Percentiles rank a stretch among this genome's conserved stretches.
Evolutionary conservation across 2,797 vertebrate genomes (phyloP).

Genomic region (Crax fasciolata): DNA sequence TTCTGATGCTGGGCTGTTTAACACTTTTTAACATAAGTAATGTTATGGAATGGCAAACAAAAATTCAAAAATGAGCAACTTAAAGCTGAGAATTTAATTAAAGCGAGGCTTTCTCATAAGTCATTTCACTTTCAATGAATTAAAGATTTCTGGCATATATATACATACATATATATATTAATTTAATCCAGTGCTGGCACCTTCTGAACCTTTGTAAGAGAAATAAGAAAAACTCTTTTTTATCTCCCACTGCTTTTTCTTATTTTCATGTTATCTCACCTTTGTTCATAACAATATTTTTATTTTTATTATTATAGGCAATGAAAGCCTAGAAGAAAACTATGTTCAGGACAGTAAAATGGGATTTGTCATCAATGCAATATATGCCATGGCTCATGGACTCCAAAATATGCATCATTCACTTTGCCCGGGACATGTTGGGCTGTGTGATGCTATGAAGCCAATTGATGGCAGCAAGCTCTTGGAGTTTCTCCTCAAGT

Average conservation of each 20-base stretch:
- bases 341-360: conserved; percentile 99
- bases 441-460: conserved; percentile 96
- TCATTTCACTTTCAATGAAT: neutral
- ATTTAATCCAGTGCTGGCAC: neutral
- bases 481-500: conserved; percentile 95
- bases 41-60: neutral
- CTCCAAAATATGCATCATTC: conserved; percentile 95
- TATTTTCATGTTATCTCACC: neutral
- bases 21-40: neutral
- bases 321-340: conserved; percentile 96
- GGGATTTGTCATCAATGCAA: conserved; percentile 99
- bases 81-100: neutral
- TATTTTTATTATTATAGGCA: conserved; percentile 84
- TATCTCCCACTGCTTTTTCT: neutral
- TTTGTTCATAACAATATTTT: neutral
- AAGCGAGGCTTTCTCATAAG: neutral
- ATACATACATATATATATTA: neutral
- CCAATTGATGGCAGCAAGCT: conserved; percentile 97
- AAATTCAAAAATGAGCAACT: neutral
- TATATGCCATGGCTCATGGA: conserved; percentile 98
- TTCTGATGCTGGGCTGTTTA: neutral
- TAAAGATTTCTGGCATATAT: neutral
- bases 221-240: neutral
- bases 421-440: conserved; percentile 90
- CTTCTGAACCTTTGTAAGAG: neutral